phyloP scores from a whole-genome alignment of 2,888 invertebrate genomes.

The Stegophylla sp. region DNA sequence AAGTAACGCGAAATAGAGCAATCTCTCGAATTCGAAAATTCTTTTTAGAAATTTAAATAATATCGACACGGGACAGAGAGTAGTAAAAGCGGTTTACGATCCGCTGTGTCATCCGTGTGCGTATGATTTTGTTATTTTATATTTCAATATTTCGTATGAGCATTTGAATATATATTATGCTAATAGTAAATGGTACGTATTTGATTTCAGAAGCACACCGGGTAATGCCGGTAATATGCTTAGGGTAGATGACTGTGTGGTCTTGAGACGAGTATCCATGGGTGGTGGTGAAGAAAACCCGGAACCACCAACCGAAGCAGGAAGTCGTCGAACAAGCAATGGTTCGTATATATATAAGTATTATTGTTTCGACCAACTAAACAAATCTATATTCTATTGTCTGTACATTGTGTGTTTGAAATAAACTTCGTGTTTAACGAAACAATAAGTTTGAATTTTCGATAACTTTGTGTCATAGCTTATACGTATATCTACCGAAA shows the following conservation, averaged over 20 bases:
- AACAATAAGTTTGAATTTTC: neutral
- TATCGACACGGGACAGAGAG: too few species aligned
- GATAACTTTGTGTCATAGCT: too few species aligned
- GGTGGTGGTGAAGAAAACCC: constrained; percentile 60
- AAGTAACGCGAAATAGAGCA: too few species aligned
- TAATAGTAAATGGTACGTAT: neutral
- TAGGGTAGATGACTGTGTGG: constrained; percentile 55
- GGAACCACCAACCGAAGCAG: constrained; percentile 58
- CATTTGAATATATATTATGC: neutral
- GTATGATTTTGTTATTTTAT: neutral
- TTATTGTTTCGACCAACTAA: neutral
- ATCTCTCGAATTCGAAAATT: neutral
- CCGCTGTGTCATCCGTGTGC: neutral
- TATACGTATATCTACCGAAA: too few species aligned
- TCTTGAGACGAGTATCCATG: constrained; percentile 58
- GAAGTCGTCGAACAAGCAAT: constrained; percentile 58
- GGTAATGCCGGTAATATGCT: constrained; percentile 52
- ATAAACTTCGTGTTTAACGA: neutral
- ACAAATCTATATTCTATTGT: neutral
- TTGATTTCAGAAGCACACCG: constrained; percentile 49
- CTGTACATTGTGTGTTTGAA: neutral
- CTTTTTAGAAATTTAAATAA: neutral
- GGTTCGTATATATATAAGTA: constrained; percentile 38
- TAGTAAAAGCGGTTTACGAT: too few species aligned
- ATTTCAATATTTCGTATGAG: too few species aligned